Percentiles rank a stretch among this genome's conserved stretches.
Evolutionary conservation across 2,797 vertebrate genomes (phyloP).

Genomic region (Furcifer pardalis): DNA sequence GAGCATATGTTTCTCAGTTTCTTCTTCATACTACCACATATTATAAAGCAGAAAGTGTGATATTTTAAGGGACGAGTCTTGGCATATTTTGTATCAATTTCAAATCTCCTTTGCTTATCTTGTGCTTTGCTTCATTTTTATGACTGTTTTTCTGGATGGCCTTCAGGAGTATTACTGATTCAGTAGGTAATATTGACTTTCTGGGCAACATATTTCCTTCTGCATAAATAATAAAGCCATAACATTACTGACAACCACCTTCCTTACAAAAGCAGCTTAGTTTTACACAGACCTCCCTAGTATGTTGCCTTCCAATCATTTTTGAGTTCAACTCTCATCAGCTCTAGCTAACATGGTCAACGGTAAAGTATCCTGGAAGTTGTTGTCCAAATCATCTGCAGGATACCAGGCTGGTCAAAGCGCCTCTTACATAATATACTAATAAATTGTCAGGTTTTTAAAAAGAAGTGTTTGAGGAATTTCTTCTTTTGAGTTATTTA

Average conservation of each 20-base stretch:
- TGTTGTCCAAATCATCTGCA: not conserved
- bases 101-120: slow-evolving; percentile 85
- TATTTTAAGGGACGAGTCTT: not conserved
- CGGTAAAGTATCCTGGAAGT: not conserved
- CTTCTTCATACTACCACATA: not conserved
- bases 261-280: slow-evolving; percentile 1
- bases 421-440: not conserved
- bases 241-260: slow-evolving; percentile 11
- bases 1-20: not conserved
- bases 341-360: not conserved
- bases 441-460: not conserved
- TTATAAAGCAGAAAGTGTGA: not conserved
- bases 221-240: not conserved
- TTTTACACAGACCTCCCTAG: not conserved
- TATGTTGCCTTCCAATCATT: not conserved
- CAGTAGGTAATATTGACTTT: slow-evolving; percentile 5
- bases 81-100: not conserved
- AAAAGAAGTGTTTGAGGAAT: not conserved
- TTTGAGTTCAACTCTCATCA: not conserved
- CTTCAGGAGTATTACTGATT: slow-evolving; percentile 52
- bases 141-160: slow-evolving; percentile 79
- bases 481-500: not conserved
- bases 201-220: slow-evolving; percentile 32
- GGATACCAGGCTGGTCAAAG: not conserved
- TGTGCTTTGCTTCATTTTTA: slow-evolving; percentile 86